Evolutionary conservation across 2,113 vertebrate species (phyloP), one percentile per base, ranked within the genome.

Genomic region (Stomatorhinus ivindoensis): DNA sequence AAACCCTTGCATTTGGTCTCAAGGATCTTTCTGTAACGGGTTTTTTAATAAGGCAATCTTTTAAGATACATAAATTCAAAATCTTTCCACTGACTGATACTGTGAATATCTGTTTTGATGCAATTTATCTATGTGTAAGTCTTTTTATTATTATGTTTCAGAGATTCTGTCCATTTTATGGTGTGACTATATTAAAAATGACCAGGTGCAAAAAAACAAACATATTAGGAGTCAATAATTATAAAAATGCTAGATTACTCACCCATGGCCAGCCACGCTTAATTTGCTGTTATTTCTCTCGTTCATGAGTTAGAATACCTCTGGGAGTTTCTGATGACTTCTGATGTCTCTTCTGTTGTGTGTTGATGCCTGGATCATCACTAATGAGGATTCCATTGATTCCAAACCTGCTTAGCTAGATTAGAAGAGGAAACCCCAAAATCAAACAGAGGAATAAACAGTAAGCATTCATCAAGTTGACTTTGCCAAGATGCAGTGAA

Each of bases 321-420:
- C 76, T 65, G 89, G 76, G 89, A 89, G 92, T 88, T 48, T 17
- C 1, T 35, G 85, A 55, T 73, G 51, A 69, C 86, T 24, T 11
- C n/a, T n/a, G n/a, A n/a, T 93, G 87, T 91, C 91, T 90, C 50
- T 90, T 93, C n/a, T 58, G 91, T 92, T 82, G 89, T 92, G 88
- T 92, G 89, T 86, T 92, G 58, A 89, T 89, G 91, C 91, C 91
- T 90, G 55, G 87, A 88, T 69, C 21, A 88, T 90, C 83, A 89
- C 35, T 90, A 86, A 90, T 61, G 90, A 90, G 92, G 91, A 82
- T 88, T 89, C 92, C 89, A 88, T 91, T 94, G 91, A 95, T 94
- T 95, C 93, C 90, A 93, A 91, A 87, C 91, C 93, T 95, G 93
- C 90, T 93, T 58, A 90, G 89, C 92, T 89, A 86, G 88, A 92